phyloP scores from a whole-genome alignment of 1,140 invertebrate genomes.

The Melipona quadrifasciata region DNA sequence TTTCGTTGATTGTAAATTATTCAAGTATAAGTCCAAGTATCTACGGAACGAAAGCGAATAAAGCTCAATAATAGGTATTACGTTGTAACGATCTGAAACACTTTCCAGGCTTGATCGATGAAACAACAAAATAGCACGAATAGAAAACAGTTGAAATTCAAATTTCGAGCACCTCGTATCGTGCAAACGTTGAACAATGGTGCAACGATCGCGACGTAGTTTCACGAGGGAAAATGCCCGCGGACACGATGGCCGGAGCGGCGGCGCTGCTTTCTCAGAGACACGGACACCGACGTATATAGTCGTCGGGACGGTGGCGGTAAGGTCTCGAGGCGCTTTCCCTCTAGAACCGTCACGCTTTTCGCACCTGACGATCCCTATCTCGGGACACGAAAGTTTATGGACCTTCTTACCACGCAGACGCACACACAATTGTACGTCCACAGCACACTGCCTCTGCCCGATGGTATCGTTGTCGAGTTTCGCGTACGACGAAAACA shows the following conservation, averaged over 20 bases:
- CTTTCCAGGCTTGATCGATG: too few relatives aligned
- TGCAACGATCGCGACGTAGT: constrained; percentile 11
- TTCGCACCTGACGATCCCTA: constrained; percentile 79
- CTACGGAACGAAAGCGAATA: too few relatives aligned
- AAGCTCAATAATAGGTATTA: too few relatives aligned
- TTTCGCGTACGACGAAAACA: constrained; percentile 64
- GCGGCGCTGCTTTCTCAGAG: constrained; percentile 37
- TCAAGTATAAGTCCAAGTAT: too few relatives aligned
- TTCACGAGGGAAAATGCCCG: constrained; percentile 40
- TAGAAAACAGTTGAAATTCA: too few relatives aligned
- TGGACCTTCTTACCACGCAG: constrained; percentile 65
- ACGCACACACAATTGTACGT: not conserved
- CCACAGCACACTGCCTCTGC: constrained; percentile 26
- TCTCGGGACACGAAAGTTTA: constrained; percentile 77
- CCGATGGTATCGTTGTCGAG: constrained; percentile 62
- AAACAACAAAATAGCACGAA: too few relatives aligned
- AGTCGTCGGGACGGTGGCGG: constrained; percentile 37
- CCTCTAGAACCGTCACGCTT: constrained; percentile 81
- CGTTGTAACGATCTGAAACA: too few relatives aligned
- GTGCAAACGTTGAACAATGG: not conserved
- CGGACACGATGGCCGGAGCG: constrained; percentile 21
- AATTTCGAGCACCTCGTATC: not conserved
- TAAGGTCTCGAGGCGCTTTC: constrained; percentile 76
- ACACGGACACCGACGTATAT: constrained; percentile 37
- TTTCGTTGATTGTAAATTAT: too few relatives aligned